These are phyloP conservation scores for Synergus gifuensis DNA, from an alignment of 2,888 invertebrate genomes.

Conservation along the genomic window DNA sequence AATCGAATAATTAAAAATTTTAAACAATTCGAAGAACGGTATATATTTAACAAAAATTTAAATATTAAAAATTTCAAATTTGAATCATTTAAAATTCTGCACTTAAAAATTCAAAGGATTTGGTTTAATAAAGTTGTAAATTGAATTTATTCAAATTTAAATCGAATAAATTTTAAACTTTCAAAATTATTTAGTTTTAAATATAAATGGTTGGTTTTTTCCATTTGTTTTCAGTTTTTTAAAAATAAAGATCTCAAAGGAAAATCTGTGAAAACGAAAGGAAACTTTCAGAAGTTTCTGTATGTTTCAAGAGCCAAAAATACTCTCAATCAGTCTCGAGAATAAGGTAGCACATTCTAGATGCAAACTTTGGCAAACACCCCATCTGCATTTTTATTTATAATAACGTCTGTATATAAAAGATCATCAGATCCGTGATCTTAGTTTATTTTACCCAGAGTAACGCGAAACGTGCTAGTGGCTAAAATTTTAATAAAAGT, in stretches of 20 bases:
- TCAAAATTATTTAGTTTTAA: neutral
- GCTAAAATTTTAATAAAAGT: neutral
- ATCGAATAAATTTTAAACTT: neutral
- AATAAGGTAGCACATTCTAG: constrained; percentile 61
- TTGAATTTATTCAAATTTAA: neutral
- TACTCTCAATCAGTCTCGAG: constrained; percentile 50
- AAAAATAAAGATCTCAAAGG: neutral
- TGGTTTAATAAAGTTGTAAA: neutral
- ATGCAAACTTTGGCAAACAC: constrained; percentile 62
- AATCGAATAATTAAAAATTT: too few species aligned
- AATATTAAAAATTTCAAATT: neutral
- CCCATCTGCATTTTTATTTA: constrained; percentile 62
- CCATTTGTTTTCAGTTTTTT: neutral
- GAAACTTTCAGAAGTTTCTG: constrained; percentile 59
- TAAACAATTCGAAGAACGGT: too few species aligned
- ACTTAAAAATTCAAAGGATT: neutral
- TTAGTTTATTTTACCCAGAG: neutral
- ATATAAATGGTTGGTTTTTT: neutral
- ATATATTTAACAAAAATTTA: neutral
- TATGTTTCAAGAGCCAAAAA: constrained; percentile 64
- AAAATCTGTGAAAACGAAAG: constrained; percentile 15
- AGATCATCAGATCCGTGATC: neutral
- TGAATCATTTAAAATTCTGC: neutral
- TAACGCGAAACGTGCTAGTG: neutral
- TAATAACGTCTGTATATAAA: constrained; percentile 49